These are phyloP conservation scores for Sciurus niger DNA, from an alignment of 2,113 vertebrate genomes.

Conservation along the genomic window DNA sequence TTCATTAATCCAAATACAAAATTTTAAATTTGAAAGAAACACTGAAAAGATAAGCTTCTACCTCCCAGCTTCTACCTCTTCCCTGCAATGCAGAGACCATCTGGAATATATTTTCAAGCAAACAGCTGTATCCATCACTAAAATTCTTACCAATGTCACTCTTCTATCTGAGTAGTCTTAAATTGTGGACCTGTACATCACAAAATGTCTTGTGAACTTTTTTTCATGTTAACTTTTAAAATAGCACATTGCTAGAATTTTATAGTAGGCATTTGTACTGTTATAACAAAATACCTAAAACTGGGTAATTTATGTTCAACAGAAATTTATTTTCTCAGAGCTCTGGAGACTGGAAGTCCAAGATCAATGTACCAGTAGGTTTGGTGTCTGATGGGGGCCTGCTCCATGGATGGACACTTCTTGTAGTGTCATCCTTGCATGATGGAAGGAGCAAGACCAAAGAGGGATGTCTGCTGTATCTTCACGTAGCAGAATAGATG, in stretches of 20 bases:
- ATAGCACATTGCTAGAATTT: neutral
- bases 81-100: neutral
- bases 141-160: neutral
- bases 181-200: neutral
- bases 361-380: neutral
- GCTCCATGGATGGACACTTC: neutral
- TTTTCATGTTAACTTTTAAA: neutral
- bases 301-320: neutral
- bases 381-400: neutral
- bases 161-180: neutral
- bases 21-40: neutral
- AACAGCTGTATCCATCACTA: neutral
- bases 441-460: neutral
- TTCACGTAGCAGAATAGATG: neutral
- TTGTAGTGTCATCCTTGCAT: neutral
- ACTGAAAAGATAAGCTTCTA: neutral
- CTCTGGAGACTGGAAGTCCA: neutral
- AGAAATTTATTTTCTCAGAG: neutral
- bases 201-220: neutral
- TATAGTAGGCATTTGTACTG: neutral
- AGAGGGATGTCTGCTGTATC: neutral
- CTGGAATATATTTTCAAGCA: neutral
- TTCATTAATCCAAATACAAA: neutral
- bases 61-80: neutral
- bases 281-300: neutral